Evolutionary conservation across 2,113 vertebrate species (phyloP).

Genomic region (Raja brachyura): DNA sequence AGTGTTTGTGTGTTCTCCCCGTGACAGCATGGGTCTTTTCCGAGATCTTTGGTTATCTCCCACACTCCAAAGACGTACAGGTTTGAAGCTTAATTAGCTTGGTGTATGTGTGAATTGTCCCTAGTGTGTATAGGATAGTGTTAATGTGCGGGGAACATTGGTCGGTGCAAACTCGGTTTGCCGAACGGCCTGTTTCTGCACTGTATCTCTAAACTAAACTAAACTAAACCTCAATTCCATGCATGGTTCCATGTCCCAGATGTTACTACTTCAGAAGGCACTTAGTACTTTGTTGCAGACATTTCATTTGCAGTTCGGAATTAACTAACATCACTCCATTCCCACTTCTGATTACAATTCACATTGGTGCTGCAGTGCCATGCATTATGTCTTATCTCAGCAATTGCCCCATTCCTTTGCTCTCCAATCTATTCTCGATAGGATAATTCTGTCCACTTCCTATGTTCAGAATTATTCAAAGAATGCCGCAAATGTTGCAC

Average conservation of each 20-base stretch:
- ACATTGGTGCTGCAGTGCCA: not conserved
- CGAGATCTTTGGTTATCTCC: too few species aligned
- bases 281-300: not conserved
- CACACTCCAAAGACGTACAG: too few species aligned
- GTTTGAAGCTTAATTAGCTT: too few species aligned
- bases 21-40: too few species aligned
- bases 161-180: too few species aligned
- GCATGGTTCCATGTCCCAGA: not conserved
- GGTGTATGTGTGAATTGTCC: too few species aligned
- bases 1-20: too few species aligned
- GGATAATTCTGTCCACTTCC: not conserved
- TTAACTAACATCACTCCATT: not conserved
- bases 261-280: not conserved
- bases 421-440: not conserved
- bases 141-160: too few species aligned
- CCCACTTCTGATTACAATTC: not conserved
- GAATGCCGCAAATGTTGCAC: not conserved
- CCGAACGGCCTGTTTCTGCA: too few species aligned
- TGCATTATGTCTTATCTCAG: not conserved
- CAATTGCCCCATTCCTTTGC: not conserved
- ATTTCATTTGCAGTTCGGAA: not conserved
- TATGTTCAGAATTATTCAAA: not conserved
- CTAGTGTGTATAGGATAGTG: too few species aligned
- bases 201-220: too few species aligned
- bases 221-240: not conserved